Evolutionary conservation across 2,797 vertebrate genomes (phyloP).

Genomic region (Psittacula echo): DNA sequence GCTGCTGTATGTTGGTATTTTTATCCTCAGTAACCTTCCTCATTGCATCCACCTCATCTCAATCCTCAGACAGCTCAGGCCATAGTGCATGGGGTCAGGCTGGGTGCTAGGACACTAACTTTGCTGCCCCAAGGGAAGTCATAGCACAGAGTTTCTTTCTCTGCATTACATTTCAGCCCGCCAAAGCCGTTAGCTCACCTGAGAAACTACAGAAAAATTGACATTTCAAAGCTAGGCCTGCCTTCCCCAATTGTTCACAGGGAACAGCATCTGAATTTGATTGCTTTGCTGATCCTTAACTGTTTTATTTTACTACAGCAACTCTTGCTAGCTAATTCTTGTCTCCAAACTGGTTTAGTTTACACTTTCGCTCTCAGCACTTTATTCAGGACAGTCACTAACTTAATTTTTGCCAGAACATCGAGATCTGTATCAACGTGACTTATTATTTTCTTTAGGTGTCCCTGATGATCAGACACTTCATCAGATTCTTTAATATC

Average conservation of each 20-base stretch:
- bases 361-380: background rate
- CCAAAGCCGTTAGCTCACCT: background rate
- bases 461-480: slow-evolving; percentile 59
- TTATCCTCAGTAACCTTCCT: background rate
- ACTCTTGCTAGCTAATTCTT: background rate
- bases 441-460: slow-evolving; percentile 48
- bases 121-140: background rate
- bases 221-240: background rate
- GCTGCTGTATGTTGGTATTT: background rate
- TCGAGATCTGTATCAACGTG: background rate
- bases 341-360: background rate
- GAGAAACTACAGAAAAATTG: background rate
- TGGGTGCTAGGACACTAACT: background rate
- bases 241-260: background rate
- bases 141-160: background rate
- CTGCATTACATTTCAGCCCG: background rate
- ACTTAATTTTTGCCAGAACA: slow-evolving; percentile 24
- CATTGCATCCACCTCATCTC: background rate
- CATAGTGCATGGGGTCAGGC: background rate
- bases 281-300: background rate
- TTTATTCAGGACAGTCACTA: background rate
- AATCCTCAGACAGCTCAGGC: background rate
- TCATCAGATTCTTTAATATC: slow-evolving; percentile 64
- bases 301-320: background rate
- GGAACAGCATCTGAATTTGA: background rate